These are phyloP conservation scores for Drosophila pallidifrons DNA, from an alignment of 1,140 invertebrate species.

Conservation along the genomic window DNA sequence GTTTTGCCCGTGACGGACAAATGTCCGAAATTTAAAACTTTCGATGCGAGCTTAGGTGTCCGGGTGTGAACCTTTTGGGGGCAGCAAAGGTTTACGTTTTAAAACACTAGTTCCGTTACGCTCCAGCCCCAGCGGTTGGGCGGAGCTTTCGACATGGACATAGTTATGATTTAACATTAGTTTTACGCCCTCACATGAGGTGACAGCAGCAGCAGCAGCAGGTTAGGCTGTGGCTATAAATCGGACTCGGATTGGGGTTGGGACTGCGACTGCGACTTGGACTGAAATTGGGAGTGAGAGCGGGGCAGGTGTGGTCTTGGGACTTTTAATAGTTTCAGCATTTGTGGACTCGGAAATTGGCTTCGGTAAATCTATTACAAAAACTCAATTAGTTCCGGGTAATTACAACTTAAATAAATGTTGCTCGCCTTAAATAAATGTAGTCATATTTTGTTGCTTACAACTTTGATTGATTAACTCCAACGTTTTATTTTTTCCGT, in stretches of 20 bases:
- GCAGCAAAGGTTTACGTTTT: not conserved
- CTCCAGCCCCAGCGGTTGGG: constrained; percentile 32
- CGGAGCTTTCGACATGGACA: constrained; percentile 53
- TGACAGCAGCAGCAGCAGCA: not conserved
- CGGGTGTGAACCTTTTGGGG: not conserved
- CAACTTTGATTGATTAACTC: not conserved
- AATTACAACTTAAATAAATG: constrained; percentile 7
- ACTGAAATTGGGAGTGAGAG: not conserved
- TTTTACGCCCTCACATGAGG: constrained; percentile 38
- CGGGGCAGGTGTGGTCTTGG: not conserved
- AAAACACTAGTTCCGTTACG: constrained; percentile 25
- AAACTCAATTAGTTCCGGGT: constrained; percentile 14
- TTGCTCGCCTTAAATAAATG: not conserved
- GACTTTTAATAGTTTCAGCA: constrained; percentile 3
- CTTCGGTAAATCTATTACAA: constrained; percentile 2
- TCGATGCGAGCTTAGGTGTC: constrained; percentile 52
- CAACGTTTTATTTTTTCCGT: not conserved
- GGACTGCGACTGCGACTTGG: not conserved
- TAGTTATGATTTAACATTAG: constrained; percentile 55
- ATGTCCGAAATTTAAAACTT: constrained; percentile 82
- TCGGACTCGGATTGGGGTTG: not conserved
- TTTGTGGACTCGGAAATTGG: not conserved
- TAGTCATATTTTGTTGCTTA: not conserved
- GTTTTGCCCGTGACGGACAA: constrained; percentile 66
- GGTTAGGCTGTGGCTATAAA: not conserved